Percentiles rank a stretch among this genome's conserved stretches.
Evolutionary conservation across 2,797 vertebrate species (phyloP).

Genomic region (Sphenodon punctatus): DNA sequence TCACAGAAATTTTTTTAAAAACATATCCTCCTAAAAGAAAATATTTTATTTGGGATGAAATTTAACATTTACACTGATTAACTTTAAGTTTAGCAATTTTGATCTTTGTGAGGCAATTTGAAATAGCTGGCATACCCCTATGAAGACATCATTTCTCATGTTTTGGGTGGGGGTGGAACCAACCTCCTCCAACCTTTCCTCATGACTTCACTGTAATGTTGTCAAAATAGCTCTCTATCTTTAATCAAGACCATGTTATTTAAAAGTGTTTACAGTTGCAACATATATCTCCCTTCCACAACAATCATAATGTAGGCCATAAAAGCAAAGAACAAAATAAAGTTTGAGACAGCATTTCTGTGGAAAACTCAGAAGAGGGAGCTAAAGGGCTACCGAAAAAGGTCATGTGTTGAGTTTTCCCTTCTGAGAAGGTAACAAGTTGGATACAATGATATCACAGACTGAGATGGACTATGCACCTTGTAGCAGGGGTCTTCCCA

Average conservation of each 20-base stretch:
- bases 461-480: background rate
- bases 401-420: fast-evolving
- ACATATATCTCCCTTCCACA: background rate
- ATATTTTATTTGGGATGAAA: background rate
- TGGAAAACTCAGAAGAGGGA: slow-evolving; percentile 40
- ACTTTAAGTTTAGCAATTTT: background rate
- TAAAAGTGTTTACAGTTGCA: background rate
- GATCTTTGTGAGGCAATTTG: background rate
- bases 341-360: background rate
- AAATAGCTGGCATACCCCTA: background rate
- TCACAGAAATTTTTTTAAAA: fast-evolving
- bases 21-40: background rate
- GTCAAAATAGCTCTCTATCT: slow-evolving; percentile 23
- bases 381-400: slow-evolving; percentile 27
- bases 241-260: background rate
- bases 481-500: too few species aligned
- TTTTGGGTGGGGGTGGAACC: too few species aligned
- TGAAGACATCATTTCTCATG: background rate
- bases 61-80: background rate
- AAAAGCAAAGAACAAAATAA: background rate
- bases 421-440: background rate
- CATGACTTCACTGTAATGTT: background rate
- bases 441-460: background rate
- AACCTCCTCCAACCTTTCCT: background rate
- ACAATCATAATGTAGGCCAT: background rate